These are phyloP conservation scores for Cecropterus lyciades DNA, from an alignment of 1,140 invertebrate species.

Conservation along the genomic window DNA sequence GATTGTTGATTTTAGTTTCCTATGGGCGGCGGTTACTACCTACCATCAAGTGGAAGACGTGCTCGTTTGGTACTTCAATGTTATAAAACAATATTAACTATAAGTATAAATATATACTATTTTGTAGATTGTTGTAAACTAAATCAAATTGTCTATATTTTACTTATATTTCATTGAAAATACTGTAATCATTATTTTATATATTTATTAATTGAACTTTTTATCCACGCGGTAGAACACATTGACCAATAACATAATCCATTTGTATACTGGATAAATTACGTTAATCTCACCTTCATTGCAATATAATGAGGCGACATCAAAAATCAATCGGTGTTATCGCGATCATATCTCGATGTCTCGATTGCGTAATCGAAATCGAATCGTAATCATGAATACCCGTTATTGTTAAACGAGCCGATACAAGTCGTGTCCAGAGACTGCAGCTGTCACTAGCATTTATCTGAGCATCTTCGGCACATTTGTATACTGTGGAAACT, in stretches of 20 bases:
- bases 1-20: no score
- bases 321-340: slow-evolving; percentile 40
- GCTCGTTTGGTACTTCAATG: no score
- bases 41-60: no score
- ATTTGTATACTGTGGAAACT: slow-evolving; percentile 39
- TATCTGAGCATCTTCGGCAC: slow-evolving; percentile 62
- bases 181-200: no score
- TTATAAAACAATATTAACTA: no score
- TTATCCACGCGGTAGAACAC: no score
- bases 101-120: no score
- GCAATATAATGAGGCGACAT: slow-evolving; percentile 43
- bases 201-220: no score
- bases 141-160: no score
- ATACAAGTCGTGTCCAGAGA: slow-evolving; percentile 50
- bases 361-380: slow-evolving; percentile 38
- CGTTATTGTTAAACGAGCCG: slow-evolving; percentile 53
- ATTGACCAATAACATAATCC: background rate
- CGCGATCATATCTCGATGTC: slow-evolving; percentile 17
- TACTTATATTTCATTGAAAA: no score
- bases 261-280: background rate
- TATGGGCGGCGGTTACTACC: no score
- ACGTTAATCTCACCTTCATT: slow-evolving; percentile 9
- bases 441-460: slow-evolving; percentile 60
- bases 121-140: no score
- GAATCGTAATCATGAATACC: slow-evolving; percentile 44